Conservation (phyloP, 2,888 invertebrate species). For the Rhagonycha fulva region DNA sequence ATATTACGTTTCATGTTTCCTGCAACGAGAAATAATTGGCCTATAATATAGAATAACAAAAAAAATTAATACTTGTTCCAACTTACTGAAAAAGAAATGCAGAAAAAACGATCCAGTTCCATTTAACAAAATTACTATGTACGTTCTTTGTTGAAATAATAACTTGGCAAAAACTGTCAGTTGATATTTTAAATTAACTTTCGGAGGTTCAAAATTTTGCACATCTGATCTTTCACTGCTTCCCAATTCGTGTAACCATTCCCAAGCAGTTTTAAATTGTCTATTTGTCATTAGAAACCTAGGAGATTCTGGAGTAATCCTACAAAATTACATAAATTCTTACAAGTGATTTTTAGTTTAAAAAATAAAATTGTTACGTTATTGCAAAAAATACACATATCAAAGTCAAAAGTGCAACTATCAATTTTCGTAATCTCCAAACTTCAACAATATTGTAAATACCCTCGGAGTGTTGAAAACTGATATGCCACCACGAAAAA, state of each 20-base stretch:
- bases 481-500: not conserved
- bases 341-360: too few relatives aligned
- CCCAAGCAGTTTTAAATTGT: not conserved
- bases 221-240: not conserved
- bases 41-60: not conserved
- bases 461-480: too few relatives aligned
- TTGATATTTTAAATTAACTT: not conserved
- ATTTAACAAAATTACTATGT: not conserved
- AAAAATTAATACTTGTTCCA: not conserved
- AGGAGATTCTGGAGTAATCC: not conserved
- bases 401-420: not conserved
- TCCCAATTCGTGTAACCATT: not conserved
- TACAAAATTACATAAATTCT: not conserved
- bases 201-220: not conserved
- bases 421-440: not conserved
- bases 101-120: not conserved
- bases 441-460: not conserved
- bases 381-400: not conserved
- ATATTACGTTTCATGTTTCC: not conserved
- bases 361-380: too few relatives aligned
- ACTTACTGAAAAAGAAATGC: not conserved
- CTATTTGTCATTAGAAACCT: not conserved
- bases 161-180: not conserved
- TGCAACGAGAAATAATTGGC: not conserved
- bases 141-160: not conserved